Percentiles rank a stretch among this genome's conserved stretches.
These are phyloP conservation scores for Mythimna lalbum DNA, from an alignment of 2,888 invertebrate genomes.

Conservation along the genomic window DNA sequence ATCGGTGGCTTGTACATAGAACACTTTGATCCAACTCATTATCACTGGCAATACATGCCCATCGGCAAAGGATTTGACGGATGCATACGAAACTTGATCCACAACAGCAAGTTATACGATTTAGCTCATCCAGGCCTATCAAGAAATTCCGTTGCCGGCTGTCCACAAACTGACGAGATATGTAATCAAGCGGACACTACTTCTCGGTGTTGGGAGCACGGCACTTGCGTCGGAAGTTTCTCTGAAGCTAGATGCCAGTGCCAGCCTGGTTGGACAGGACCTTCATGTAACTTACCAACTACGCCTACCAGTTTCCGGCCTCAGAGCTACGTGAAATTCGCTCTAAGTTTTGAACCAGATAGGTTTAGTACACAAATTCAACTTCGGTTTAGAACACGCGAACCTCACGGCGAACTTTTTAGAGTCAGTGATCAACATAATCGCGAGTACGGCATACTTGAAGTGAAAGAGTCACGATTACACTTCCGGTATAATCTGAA, in stretches of 20 bases:
- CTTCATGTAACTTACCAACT: slow-evolving; percentile 95
- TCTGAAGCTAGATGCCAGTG: slow-evolving; percentile 98
- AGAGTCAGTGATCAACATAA: slow-evolving; percentile 98
- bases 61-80: slow-evolving; percentile 98
- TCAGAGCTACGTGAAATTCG: slow-evolving; percentile 99
- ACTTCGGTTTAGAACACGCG: slow-evolving; percentile 97
- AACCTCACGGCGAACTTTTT: slow-evolving; percentile 98
- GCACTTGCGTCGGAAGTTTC: slow-evolving; percentile 98
- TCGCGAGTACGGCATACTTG: slow-evolving; percentile 97
- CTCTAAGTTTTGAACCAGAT: slow-evolving; percentile 98
- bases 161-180: slow-evolving; percentile 97
- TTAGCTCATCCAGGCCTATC: slow-evolving; percentile 97
- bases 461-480: slow-evolving; percentile 97
- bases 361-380: slow-evolving; percentile 98
- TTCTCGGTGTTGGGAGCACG: slow-evolving; percentile 97
- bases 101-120: slow-evolving; percentile 99
- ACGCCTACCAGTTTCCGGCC: slow-evolving; percentile 97
- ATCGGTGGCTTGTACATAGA: slow-evolving; percentile 98
- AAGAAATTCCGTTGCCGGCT: slow-evolving; percentile 96
- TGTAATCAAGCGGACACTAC: slow-evolving; percentile 97
- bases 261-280: slow-evolving; percentile 98
- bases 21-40: slow-evolving; percentile 96
- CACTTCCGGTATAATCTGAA: slow-evolving; percentile 98
- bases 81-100: slow-evolving; percentile 98
- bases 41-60: slow-evolving; percentile 97